Conservation (phyloP, 92 coral and sea anemone genomes). For the Parazoanthus atlanticus region DNA sequence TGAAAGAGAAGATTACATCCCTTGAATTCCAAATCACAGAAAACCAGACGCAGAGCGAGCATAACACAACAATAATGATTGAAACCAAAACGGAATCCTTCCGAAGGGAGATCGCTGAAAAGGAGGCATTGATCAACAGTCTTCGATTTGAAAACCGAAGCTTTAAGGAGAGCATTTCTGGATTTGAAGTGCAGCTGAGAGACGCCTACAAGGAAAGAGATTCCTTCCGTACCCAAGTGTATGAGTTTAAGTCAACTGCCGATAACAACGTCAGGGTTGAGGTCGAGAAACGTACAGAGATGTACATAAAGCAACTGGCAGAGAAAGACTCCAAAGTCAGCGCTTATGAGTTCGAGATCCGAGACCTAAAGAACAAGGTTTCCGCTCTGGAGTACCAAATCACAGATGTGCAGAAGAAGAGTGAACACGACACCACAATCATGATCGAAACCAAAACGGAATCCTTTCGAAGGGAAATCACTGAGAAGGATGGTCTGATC, state of each 20-base stretch:
- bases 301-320: conserved; percentile 30
- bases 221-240: conserved; percentile 41
- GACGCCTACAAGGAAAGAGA: conserved; percentile 47
- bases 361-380: conserved; percentile 44
- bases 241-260: conserved; percentile 25
- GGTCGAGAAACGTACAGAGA: conserved; percentile 33
- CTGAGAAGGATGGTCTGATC: conserved; percentile 45
- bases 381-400: conserved; percentile 40
- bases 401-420: conserved; percentile 21
- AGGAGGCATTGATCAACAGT: background rate
- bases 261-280: conserved; percentile 25
- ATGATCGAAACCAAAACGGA: conserved; percentile 50
- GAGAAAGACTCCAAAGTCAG: conserved; percentile 28
- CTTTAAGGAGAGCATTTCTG: conserved; percentile 4
- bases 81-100: conserved; percentile 34
- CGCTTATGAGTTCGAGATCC: conserved; percentile 15
- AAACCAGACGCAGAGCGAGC: conserved; percentile 23
- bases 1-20: background rate
- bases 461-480: conserved; percentile 46
- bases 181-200: conserved; percentile 31
- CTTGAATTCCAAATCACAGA: conserved; percentile 34
- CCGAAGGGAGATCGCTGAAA: conserved; percentile 25
- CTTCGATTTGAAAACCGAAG: conserved; percentile 17
- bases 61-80: background rate
- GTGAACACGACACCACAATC: conserved; percentile 47